These are phyloP conservation scores for Gyrodactylus salaris DNA, from an alignment of 1,140 invertebrate genomes.

Conservation along the genomic window DNA sequence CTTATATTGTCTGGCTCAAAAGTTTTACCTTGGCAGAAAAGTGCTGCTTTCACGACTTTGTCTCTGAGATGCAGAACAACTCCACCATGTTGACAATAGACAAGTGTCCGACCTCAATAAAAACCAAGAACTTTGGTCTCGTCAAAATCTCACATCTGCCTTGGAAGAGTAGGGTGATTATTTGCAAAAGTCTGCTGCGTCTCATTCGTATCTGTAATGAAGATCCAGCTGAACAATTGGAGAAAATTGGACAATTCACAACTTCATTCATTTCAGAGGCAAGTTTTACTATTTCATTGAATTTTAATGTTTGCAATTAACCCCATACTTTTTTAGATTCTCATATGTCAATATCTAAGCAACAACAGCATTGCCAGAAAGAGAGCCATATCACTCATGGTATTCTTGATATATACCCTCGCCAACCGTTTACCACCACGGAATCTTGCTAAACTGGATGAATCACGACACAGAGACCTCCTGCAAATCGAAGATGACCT, in stretches of 20 bases:
- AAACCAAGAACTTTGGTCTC: not conserved
- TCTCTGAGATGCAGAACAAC: not conserved
- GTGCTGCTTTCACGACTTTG: not conserved
- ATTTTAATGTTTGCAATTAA: not conserved
- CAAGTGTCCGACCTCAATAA: not conserved
- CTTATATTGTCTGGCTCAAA: not conserved
- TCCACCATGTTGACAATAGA: not conserved
- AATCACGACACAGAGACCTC: not conserved
- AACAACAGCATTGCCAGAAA: not conserved
- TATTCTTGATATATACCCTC: not conserved
- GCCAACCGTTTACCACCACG: not conserved
- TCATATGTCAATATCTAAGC: not conserved
- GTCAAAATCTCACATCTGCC: not conserved
- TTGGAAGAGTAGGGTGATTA: not conserved
- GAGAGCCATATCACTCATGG: not conserved
- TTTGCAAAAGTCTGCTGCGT: not conserved
- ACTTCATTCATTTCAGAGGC: not conserved
- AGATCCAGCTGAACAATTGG: not conserved
- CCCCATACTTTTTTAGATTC: not conserved
- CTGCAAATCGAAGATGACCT: not conserved
- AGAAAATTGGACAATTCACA: not conserved
- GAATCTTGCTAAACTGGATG: not conserved
- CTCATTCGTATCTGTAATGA: not conserved
- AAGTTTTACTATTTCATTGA: not conserved
- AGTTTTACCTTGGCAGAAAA: not conserved